A percentile compares a stretch with the other conserved stretches of the same genome.
Evolutionary conservation across 2,797 vertebrate species (phyloP).

Genomic region (Danio jaintianensis): DNA sequence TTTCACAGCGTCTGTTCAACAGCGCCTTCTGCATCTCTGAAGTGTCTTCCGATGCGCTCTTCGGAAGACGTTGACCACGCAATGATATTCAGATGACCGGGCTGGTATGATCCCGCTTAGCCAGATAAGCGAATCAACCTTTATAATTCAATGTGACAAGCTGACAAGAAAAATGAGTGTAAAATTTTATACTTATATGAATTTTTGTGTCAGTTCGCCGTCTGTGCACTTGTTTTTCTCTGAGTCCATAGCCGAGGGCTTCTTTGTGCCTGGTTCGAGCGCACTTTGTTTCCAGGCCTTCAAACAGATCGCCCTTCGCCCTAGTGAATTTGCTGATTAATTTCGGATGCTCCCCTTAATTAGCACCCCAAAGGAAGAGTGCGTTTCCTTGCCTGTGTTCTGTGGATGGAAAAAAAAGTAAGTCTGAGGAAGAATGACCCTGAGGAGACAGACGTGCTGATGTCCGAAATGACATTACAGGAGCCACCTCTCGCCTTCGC

Average conservation of each 20-base stretch:
- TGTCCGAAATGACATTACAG: constrained; percentile 92
- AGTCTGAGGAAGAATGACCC: constrained; percentile 93
- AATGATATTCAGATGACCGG: constrained; percentile 90
- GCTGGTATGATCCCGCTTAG: constrained; percentile 86
- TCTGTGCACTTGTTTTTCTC: constrained; percentile 92
- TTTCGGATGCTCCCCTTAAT: constrained; percentile 98
- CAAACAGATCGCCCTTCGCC: constrained; percentile 98
- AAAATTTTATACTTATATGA: constrained; percentile 94
- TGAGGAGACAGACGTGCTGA: constrained; percentile 88
- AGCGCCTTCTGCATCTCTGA: constrained; percentile 29
- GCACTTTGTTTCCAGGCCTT: constrained; percentile 90
- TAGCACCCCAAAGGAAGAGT: constrained; percentile 98
- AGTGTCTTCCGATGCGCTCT: constrained; percentile 53
- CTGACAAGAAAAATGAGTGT: constrained; percentile 99
- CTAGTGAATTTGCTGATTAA: constrained; percentile 99
- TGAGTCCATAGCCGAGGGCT: constrained; percentile 94
- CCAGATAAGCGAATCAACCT: constrained; percentile 95
- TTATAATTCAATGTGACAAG: constrained; percentile 99
- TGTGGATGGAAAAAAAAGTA: constrained; percentile 75
- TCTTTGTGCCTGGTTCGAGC: constrained; percentile 83
- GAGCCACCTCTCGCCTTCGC: constrained; percentile 82
- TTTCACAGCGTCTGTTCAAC: constrained; percentile 50
- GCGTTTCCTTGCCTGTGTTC: constrained; percentile 86
- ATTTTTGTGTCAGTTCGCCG: constrained; percentile 98
- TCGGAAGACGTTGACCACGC: constrained; percentile 85